phyloP scores from a whole-genome alignment of 1,140 invertebrate genomes.

The Drosophila pseudoananassae region DNA sequence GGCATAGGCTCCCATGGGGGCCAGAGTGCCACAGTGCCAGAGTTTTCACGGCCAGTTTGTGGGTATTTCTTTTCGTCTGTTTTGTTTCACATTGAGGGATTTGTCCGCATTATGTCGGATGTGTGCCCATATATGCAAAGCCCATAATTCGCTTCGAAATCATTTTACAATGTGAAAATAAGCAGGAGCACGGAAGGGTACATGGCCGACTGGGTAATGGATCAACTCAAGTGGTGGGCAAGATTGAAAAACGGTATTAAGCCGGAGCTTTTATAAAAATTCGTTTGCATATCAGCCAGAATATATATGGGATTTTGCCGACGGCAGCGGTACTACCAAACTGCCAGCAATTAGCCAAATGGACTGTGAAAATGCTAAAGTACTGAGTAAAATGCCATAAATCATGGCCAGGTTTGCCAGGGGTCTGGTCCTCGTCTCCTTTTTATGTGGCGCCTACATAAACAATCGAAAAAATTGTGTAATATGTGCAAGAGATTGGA shows the following conservation, averaged over 20 bases:
- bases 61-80: slow-evolving; percentile 25
- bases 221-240: slow-evolving; percentile 45
- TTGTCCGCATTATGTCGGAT: slow-evolving; percentile 19
- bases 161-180: slow-evolving; percentile 41
- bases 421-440: background rate
- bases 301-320: slow-evolving; percentile 4
- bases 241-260: slow-evolving; percentile 18
- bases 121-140: slow-evolving; percentile 10
- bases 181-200: slow-evolving; percentile 11
- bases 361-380: slow-evolving; percentile 62
- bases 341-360: slow-evolving; percentile 60
- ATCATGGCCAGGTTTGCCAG: slow-evolving; percentile 47
- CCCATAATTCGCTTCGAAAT: slow-evolving; percentile 35
- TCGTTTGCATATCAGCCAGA: slow-evolving; percentile 37
- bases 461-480: slow-evolving; percentile 56
- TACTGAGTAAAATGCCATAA: slow-evolving; percentile 52
- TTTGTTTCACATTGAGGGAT: slow-evolving; percentile 36
- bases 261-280: slow-evolving; percentile 44
- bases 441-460: slow-evolving; percentile 44
- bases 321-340: slow-evolving; percentile 19
- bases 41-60: slow-evolving; percentile 31
- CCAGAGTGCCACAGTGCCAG: too few relatives aligned
- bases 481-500: slow-evolving; percentile 55
- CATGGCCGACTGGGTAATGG: slow-evolving; percentile 2
- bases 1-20: background rate